These are phyloP conservation scores for Muscicapa striata DNA, from an alignment of 2,797 vertebrate species.

Conservation along the genomic window DNA sequence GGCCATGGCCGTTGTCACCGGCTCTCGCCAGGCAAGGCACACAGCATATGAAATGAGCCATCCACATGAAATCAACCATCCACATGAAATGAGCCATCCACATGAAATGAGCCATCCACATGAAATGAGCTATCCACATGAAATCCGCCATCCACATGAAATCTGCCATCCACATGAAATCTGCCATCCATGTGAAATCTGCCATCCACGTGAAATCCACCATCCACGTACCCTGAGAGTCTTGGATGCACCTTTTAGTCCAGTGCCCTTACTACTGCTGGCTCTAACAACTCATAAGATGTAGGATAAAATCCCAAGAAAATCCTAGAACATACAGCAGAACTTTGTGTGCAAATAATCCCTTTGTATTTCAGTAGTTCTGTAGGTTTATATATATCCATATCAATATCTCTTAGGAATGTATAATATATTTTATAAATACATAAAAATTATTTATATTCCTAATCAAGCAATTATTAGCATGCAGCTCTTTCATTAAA, in stretches of 20 bases:
- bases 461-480: neutral
- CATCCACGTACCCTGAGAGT: rapidly evolving
- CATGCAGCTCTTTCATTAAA: neutral
- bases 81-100: too few species aligned
- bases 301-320: neutral
- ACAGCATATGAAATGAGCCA: too few species aligned
- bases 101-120: too few species aligned
- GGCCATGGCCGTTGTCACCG: rapidly evolving
- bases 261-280: rapidly evolving
- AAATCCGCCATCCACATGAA: too few species aligned
- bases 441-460: neutral
- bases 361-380: neutral
- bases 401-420: neutral
- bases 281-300: neutral
- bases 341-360: neutral
- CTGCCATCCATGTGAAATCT: too few species aligned
- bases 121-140: too few species aligned
- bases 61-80: too few species aligned
- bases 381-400: neutral
- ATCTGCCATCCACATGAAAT: too few species aligned
- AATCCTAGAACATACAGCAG: neutral
- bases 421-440: neutral
- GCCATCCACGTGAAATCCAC: too few species aligned
- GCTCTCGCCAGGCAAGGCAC: too few species aligned
- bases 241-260: neutral